Percentiles rank a stretch among this genome's conserved stretches.
phyloP scores from a whole-genome alignment of 1,140 invertebrate species.

The Drosophila parvula region DNA sequence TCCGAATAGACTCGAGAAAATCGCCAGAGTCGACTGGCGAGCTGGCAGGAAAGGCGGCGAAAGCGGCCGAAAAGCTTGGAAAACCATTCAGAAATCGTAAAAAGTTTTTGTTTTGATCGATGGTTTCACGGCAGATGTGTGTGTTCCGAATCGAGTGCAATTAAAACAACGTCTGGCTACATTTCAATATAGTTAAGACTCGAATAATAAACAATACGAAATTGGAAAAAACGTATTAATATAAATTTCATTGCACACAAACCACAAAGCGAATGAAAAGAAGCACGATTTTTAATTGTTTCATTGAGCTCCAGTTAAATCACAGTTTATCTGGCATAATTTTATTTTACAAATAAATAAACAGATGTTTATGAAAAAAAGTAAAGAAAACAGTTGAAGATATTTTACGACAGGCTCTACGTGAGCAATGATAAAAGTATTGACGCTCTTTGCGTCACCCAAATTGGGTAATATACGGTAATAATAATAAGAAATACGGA shows the following conservation, averaged over 20 bases:
- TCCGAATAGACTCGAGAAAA: slow-evolving; percentile 26
- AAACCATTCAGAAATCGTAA: slow-evolving; percentile 43
- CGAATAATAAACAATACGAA: slow-evolving; percentile 28
- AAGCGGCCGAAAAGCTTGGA: slow-evolving; percentile 34
- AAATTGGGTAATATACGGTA: slow-evolving; percentile 32
- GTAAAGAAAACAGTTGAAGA: not conserved
- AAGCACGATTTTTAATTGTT: slow-evolving; percentile 4
- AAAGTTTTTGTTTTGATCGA: slow-evolving; percentile 45
- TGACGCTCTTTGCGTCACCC: slow-evolving; percentile 26
- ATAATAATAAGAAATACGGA: slow-evolving; percentile 33
- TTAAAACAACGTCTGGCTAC: slow-evolving; percentile 20
- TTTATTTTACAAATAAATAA: slow-evolving; percentile 12
- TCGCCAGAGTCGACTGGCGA: slow-evolving; percentile 20
- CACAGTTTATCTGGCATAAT: slow-evolving; percentile 8
- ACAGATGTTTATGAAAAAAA: slow-evolving; percentile 7
- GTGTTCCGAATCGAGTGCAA: slow-evolving; percentile 14
- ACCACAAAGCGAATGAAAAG: slow-evolving; percentile 5
- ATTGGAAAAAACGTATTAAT: not conserved
- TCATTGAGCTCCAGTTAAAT: slow-evolving; percentile 1
- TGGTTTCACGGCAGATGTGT: slow-evolving; percentile 37
- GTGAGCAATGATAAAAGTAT: slow-evolving; percentile 18
- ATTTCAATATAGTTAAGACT: slow-evolving; percentile 11
- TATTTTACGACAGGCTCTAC: slow-evolving; percentile 22
- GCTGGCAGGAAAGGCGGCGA: slow-evolving; percentile 13
- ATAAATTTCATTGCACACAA: slow-evolving; percentile 2